Conservation (phyloP, 2,113 vertebrate genomes). For the Galemys pyrenaicus region DNA sequence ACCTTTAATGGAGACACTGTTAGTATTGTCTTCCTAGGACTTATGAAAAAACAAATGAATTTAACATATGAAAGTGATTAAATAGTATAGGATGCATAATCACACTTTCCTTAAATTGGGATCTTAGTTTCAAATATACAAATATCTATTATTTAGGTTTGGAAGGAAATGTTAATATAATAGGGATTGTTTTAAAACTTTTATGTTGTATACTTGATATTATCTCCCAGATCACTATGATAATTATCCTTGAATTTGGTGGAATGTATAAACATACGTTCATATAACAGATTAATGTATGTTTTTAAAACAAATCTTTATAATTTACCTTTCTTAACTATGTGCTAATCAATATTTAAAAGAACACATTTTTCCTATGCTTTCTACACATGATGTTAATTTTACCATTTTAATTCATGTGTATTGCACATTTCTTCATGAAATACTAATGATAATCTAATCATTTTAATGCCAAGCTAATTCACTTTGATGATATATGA, state of each 20-base stretch:
- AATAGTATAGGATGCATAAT: not conserved
- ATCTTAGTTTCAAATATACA: conserved; percentile 28
- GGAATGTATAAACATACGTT: not conserved
- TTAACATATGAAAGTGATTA: not conserved
- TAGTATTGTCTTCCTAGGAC: not conserved
- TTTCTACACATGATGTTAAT: not conserved
- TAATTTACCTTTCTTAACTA: not conserved
- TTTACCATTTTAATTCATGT: not conserved
- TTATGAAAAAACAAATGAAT: not conserved
- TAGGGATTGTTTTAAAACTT: not conserved
- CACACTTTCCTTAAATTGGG: not conserved
- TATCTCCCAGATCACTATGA: not conserved
- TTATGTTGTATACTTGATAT: not conserved
- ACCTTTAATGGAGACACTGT: not conserved
- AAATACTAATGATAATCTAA: not conserved
- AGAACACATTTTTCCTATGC: not conserved
- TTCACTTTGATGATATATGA: not conserved
- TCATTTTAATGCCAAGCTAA: not conserved
- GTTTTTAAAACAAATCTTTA: not conserved
- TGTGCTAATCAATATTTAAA: not conserved
- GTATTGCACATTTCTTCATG: not conserved
- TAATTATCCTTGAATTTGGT: not conserved
- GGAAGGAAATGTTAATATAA: not conserved
- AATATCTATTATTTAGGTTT: not conserved
- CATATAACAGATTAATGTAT: not conserved